Evolutionary conservation across 2,113 vertebrate species (phyloP), one percentile per base, ranked within the genome.

Genomic region (Rhineura floridana): DNA sequence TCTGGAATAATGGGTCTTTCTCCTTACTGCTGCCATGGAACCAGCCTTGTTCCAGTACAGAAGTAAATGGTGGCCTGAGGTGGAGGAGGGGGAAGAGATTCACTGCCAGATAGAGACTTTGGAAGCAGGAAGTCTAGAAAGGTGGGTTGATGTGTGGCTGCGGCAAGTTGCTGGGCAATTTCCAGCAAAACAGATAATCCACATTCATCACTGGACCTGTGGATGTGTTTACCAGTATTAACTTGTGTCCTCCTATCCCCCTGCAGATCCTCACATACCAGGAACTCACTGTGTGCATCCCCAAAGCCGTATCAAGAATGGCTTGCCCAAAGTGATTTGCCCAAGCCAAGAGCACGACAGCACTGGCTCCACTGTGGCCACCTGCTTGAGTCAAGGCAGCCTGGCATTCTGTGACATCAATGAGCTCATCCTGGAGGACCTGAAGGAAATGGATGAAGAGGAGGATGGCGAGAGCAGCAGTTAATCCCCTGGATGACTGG

Each of bases 331-430:
- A 42, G 97, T 97, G 48, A 90, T 98, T 63, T 89, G 92, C 77
- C 93, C 96, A 86, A 97, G 97, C 92, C 30, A 83, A 28, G 67
- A 21, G 15, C 97, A 98, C 76, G 87, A 94, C 62, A 97, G 97
- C 91, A 96, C 95, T 0, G 97, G 97, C 48, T 98, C 97, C 83
- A 98, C 97, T 0, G 97, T 97, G 86, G 97, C 95, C 90, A 98
- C 97, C 4, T 98, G 97, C 86, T 87, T 98, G 73, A 97, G 97
- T 91, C 97, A 97, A 88, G 95, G 96, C 4, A 96, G 96, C 88
- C 93, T 97, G 86, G 23, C 77, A 9, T 89, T 92, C 3, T 89
- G 78, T 3, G 93, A 96, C 78, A 87, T 97, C 15, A 89, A 96
- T 83, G 87, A 95, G 12, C 94, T 97, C 81, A 96, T 98, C 73